Conservation (phyloP, 2,888 invertebrate species). For the Yponomeuta sedellus region DNA sequence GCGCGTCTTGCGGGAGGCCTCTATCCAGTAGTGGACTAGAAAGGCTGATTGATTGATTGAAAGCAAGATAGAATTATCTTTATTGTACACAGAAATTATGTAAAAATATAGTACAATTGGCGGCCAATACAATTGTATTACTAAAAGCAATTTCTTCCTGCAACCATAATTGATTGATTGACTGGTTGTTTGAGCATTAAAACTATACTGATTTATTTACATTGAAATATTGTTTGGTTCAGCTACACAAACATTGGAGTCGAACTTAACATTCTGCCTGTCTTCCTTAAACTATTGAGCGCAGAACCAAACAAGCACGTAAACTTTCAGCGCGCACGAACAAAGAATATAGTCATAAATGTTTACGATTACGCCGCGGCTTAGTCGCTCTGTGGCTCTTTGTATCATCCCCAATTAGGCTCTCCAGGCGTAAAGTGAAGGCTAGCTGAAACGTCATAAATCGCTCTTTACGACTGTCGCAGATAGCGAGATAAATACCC, state of each 20-base stretch:
- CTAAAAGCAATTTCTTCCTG: too few relatives aligned
- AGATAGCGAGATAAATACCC: slow-evolving; percentile 28
- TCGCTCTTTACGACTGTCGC: slow-evolving; percentile 45
- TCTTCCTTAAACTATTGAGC: background rate
- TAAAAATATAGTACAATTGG: too few relatives aligned
- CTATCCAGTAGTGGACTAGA: too few relatives aligned
- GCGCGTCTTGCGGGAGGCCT: too few relatives aligned
- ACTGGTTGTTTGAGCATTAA: too few relatives aligned
- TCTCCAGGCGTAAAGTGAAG: slow-evolving; percentile 10
- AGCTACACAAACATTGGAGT: background rate
- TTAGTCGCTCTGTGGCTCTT: slow-evolving; percentile 15
- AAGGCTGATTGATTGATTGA: too few relatives aligned
- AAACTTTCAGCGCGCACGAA: background rate
- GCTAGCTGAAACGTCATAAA: slow-evolving; percentile 43
- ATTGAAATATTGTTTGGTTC: too few relatives aligned
- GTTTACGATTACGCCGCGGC: slow-evolving; percentile 15
- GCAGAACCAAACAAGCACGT: background rate
- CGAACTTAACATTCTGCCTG: background rate
- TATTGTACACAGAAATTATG: too few relatives aligned
- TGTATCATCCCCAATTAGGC: slow-evolving; percentile 51
- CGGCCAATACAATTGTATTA: too few relatives aligned
- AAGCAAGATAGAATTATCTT: too few relatives aligned
- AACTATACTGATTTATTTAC: too few relatives aligned
- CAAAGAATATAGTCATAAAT: slow-evolving; percentile 28
- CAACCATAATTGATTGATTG: too few relatives aligned